phyloP scores from a whole-genome alignment of 2,113 vertebrate genomes.

The Cochlearius cochlearius region DNA sequence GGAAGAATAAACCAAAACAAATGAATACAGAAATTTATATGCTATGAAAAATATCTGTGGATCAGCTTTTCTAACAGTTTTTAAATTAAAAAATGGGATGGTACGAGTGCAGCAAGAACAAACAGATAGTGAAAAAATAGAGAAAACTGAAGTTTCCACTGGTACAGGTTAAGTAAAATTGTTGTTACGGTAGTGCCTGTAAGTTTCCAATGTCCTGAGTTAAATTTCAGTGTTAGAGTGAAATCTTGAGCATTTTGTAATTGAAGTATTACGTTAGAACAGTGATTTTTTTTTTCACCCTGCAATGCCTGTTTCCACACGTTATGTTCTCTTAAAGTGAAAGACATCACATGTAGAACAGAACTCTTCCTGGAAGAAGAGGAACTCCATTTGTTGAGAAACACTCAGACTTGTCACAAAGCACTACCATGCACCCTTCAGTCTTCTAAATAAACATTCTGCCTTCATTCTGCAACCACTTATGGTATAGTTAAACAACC shows the following conservation, averaged over 20 bases:
- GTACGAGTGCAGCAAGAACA: neutral
- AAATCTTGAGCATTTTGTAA: neutral
- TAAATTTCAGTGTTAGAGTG: neutral
- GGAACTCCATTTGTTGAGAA: neutral
- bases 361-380: neutral
- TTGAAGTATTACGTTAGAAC: neutral
- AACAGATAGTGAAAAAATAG: neutral
- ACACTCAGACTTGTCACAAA: slow-evolving; percentile 2
- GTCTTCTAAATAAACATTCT: slow-evolving; percentile 20
- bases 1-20: neutral
- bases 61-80: neutral
- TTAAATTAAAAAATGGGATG: neutral
- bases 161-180: neutral
- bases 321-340: neutral
- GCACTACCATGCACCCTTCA: neutral
- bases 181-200: neutral
- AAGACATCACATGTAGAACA: neutral
- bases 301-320: neutral
- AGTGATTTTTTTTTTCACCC: neutral
- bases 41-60: neutral
- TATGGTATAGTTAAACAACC: neutral
- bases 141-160: neutral
- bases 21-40: neutral
- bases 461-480: slow-evolving; percentile 4
- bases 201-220: neutral